These are phyloP conservation scores for Lobophora halterata DNA, from an alignment of 2,888 invertebrate genomes.

Conservation along the genomic window DNA sequence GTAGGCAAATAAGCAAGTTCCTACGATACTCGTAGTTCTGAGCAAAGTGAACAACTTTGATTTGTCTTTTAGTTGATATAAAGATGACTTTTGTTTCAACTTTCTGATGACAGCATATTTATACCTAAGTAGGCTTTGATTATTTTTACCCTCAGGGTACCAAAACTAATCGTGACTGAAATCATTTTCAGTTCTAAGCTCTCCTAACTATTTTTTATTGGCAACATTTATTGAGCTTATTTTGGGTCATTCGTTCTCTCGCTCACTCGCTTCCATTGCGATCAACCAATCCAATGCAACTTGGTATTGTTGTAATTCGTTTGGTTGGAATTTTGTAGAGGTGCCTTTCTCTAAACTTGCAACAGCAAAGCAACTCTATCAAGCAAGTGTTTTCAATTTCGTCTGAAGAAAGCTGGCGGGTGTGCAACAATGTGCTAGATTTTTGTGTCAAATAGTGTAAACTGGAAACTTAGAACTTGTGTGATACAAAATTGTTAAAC, in stretches of 20 bases:
- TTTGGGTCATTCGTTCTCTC: constrained; percentile 77
- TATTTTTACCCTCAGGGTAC: too few species aligned
- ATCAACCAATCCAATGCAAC: constrained; percentile 46
- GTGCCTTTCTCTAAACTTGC: constrained; percentile 81
- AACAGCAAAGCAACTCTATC: too few species aligned
- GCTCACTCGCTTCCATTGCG: constrained; percentile 58
- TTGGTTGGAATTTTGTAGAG: constrained; percentile 72
- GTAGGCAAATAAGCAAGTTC: too few species aligned
- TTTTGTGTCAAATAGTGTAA: constrained; percentile 53
- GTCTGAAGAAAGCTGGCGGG: constrained; percentile 79
- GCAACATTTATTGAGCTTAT: constrained; percentile 78
- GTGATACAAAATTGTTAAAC: constrained; percentile 51
- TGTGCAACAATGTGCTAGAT: constrained; percentile 72
- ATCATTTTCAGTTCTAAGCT: constrained; percentile 52
- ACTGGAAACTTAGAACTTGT: constrained; percentile 45
- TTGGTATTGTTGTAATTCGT: constrained; percentile 62
- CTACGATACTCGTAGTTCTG: too few species aligned
- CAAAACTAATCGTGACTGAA: too few species aligned
- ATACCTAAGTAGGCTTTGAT: too few species aligned
- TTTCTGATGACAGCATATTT: too few species aligned
- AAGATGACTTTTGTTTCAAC: too few species aligned
- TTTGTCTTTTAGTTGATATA: too few species aligned
- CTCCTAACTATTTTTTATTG: constrained; percentile 53
- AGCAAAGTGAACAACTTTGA: too few species aligned
- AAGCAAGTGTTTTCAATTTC: constrained; percentile 75